Conservation (phyloP, 1,140 invertebrate genomes). For the Drosophila navojoa region DNA sequence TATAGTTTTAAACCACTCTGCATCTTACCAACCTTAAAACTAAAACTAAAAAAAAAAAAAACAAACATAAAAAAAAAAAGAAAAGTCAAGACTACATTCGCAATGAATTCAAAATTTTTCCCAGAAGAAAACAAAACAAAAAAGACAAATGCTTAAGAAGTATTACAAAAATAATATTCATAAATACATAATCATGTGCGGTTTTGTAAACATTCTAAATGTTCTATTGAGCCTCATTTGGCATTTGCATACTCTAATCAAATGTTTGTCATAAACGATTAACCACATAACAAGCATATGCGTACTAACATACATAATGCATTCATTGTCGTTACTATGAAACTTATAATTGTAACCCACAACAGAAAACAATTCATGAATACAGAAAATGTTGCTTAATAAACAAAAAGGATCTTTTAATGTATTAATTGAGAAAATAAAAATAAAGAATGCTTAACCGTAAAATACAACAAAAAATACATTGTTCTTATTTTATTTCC, state of each 20-base stretch:
- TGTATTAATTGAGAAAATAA: slow-evolving; percentile 66
- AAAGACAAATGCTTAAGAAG: slow-evolving; percentile 82
- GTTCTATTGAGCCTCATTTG: slow-evolving; percentile 74
- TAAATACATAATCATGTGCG: slow-evolving; percentile 69
- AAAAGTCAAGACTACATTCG: slow-evolving; percentile 70
- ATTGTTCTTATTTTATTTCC: neutral
- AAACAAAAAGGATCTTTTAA: slow-evolving; percentile 74
- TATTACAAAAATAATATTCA: slow-evolving; percentile 69
- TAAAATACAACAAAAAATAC: slow-evolving; percentile 48
- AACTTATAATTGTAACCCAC: slow-evolving; percentile 70
- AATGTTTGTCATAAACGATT: slow-evolving; percentile 62
- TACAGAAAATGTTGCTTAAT: slow-evolving; percentile 77
- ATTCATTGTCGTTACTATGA: slow-evolving; percentile 65
- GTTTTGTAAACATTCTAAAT: slow-evolving; percentile 78
- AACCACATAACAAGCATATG: slow-evolving; percentile 30
- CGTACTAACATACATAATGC: slow-evolving; percentile 37
- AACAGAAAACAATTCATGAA: slow-evolving; percentile 55
- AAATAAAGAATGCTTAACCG: slow-evolving; percentile 83
- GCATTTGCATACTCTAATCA: slow-evolving; percentile 67
- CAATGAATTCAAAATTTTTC: slow-evolving; percentile 79
- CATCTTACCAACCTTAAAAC: slow-evolving; percentile 12
- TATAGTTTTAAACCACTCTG: slow-evolving; percentile 71
- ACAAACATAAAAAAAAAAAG: slow-evolving; percentile 22
- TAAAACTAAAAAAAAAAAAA: slow-evolving; percentile 11
- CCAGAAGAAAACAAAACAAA: slow-evolving; percentile 50